phyloP scores from a whole-genome alignment of 2,888 invertebrate species.

The Hypsopygia costalis region DNA sequence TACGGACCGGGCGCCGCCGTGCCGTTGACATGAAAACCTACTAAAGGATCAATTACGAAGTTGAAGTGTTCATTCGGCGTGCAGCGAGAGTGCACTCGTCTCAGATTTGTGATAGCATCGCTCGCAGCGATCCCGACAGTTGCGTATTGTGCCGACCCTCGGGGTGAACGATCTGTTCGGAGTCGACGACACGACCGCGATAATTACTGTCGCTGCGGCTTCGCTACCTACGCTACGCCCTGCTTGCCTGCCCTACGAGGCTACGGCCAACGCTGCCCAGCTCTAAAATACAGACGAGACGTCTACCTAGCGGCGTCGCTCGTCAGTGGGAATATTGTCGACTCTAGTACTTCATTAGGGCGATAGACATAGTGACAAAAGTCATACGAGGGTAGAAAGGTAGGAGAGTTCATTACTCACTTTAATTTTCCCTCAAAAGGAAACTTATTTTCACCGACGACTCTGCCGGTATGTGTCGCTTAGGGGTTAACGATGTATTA shows the following conservation, averaged over 20 bases:
- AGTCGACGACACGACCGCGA: slow-evolving; percentile 75
- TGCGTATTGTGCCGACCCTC: slow-evolving; percentile 67
- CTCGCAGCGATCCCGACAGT: slow-evolving; percentile 49
- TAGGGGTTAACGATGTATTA: slow-evolving; percentile 50
- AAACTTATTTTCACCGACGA: too few relatives aligned
- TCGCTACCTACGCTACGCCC: slow-evolving; percentile 48
- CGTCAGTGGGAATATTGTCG: too few relatives aligned
- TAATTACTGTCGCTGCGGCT: slow-evolving; percentile 69
- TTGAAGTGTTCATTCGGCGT: slow-evolving; percentile 26
- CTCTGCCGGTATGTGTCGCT: not conserved
- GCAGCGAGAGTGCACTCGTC: slow-evolving; percentile 24
- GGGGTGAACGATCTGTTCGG: slow-evolving; percentile 74
- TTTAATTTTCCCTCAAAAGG: too few relatives aligned
- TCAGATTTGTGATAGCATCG: slow-evolving; percentile 59
- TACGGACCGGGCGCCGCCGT: not conserved
- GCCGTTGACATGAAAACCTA: slow-evolving; percentile 33
- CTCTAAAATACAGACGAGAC: too few relatives aligned
- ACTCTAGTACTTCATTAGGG: too few relatives aligned
- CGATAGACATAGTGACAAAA: too few relatives aligned
- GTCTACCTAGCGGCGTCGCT: too few relatives aligned
- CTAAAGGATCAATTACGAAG: slow-evolving; percentile 32
- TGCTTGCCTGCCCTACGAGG: slow-evolving; percentile 33
- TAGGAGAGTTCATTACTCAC: too few relatives aligned
- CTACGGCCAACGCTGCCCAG: slow-evolving; percentile 17
- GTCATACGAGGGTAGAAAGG: too few relatives aligned